Conservation (phyloP, 2,113 vertebrate genomes). For the Calyptommatus sinebrachiatus region DNA sequence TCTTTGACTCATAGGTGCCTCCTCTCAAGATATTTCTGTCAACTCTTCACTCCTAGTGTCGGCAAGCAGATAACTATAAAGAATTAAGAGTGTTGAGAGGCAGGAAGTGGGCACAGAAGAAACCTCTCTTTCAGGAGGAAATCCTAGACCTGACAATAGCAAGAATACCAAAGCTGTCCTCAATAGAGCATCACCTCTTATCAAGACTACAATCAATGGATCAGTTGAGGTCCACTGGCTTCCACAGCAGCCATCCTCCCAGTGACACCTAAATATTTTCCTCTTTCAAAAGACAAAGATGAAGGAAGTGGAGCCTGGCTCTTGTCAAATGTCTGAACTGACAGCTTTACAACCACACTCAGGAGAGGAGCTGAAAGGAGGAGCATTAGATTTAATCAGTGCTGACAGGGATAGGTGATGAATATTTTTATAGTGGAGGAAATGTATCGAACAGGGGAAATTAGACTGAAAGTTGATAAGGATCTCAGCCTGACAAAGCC, state of each 20-base stretch:
- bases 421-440: constrained; percentile 74
- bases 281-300: constrained; percentile 56
- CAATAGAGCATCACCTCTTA: not conserved
- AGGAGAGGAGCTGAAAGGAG: constrained; percentile 67
- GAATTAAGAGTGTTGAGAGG: not conserved
- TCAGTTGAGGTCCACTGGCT: constrained; percentile 11
- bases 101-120: not conserved
- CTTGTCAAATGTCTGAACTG: constrained; percentile 64
- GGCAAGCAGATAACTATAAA: not conserved
- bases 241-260: constrained; percentile 33
- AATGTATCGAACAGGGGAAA: constrained; percentile 72
- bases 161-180: constrained; percentile 14
- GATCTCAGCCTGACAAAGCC: constrained; percentile 82
- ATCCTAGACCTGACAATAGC: fast-evolving
- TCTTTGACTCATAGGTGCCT: constrained; percentile 5
- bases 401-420: constrained; percentile 73
- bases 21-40: constrained; percentile 5
- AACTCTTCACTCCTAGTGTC: constrained; percentile 1
- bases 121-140: not conserved
- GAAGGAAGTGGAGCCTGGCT: constrained; percentile 56
- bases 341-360: constrained; percentile 72
- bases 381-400: constrained; percentile 70
- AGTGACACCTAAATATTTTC: constrained; percentile 49
- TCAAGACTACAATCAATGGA: constrained; percentile 29
- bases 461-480: constrained; percentile 77